Percentiles rank a stretch among this genome's conserved stretches.
Conservation (phyloP, 2,888 invertebrate genomes). For the Acleris laterana region DNA sequence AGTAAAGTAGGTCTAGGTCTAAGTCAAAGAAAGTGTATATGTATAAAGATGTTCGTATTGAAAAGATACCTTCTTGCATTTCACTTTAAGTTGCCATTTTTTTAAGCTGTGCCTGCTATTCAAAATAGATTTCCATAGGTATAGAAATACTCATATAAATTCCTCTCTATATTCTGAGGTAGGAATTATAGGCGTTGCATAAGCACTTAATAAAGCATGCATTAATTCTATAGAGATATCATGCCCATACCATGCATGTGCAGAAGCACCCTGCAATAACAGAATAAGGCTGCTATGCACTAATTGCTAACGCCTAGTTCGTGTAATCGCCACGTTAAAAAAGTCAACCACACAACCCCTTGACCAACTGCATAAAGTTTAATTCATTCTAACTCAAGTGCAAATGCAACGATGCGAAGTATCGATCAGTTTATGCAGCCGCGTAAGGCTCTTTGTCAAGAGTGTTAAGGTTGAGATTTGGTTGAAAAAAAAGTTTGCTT, state of each 20-base stretch:
- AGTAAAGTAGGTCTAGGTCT: no score
- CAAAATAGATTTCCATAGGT: no score
- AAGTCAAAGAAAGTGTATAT: no score
- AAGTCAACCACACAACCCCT: neutral
- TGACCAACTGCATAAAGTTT: neutral
- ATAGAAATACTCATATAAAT: no score
- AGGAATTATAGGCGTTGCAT: no score
- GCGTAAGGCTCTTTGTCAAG: neutral
- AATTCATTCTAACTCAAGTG: neutral
- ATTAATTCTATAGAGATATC: neutral
- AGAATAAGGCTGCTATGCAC: slow-evolving; percentile 40
- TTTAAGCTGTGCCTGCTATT: no score
- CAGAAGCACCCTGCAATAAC: slow-evolving; percentile 34
- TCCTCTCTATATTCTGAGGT: no score
- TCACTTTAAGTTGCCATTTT: no score
- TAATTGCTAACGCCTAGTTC: slow-evolving; percentile 37
- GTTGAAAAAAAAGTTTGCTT: neutral
- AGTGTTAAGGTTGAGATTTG: neutral
- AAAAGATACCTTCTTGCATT: no score
- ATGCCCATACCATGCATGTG: neutral
- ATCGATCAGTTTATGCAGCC: neutral
- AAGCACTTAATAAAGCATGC: neutral
- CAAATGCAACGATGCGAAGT: neutral
- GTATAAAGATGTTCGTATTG: no score
- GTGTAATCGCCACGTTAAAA: slow-evolving; percentile 29